Conservation (phyloP, 2,888 invertebrate species). For the Charanyca ferruginea region DNA sequence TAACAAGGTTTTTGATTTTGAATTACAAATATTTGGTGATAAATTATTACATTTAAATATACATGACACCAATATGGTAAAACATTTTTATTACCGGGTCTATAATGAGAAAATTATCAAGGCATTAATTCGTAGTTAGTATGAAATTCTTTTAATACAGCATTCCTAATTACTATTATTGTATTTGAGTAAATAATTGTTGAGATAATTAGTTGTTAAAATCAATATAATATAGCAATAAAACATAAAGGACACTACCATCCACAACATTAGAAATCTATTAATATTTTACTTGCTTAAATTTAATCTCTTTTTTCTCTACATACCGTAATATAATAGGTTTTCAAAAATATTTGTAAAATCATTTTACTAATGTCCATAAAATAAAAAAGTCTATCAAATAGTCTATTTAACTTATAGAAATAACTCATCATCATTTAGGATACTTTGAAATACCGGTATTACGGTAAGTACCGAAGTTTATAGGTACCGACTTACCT, state of each 20-base stretch:
- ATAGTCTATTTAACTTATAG: too few species aligned
- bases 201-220: background rate
- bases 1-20: conserved; percentile 31
- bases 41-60: conserved; percentile 44
- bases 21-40: conserved; percentile 27
- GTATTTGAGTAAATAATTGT: conserved; percentile 3
- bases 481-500: background rate
- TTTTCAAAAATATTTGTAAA: too few species aligned
- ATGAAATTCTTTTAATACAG: background rate
- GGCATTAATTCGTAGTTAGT: background rate
- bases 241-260: background rate
- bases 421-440: too few species aligned
- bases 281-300: background rate
- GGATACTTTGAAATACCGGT: too few species aligned
- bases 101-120: conserved; percentile 4
- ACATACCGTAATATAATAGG: too few species aligned
- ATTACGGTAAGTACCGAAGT: too few species aligned
- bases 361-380: too few species aligned
- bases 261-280: conserved; percentile 11
- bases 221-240: background rate
- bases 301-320: background rate
- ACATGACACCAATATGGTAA: conserved; percentile 38
- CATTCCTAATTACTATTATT: background rate
- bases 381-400: too few species aligned
- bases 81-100: conserved; percentile 1